Base-by-base conservation (phyloP, 2,797 vertebrate genomes). In the Rhadinocentrus ornatus region DNA sequence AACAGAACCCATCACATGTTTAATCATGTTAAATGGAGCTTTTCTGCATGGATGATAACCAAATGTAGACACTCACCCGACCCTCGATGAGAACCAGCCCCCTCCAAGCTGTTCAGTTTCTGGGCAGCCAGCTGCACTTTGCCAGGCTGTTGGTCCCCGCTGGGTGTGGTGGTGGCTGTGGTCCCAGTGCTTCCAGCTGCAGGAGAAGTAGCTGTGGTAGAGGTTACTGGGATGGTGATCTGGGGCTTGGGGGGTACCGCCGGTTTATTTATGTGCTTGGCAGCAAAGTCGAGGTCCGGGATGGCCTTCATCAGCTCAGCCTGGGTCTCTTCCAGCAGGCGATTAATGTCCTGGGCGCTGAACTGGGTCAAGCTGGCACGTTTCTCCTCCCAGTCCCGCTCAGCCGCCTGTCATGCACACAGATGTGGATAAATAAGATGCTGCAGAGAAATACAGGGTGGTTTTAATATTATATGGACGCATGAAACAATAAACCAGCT, bases 331-430 rank as follows among this genome's bases (percentile, higher is more conserved):
- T 98, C 97, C 92, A 98, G 91, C 6, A 98, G 90, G 10, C 97
- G 96, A 81, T 98, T 98, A 92, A 99, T 98, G 93, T 99, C 97
- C 93, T 97, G 97, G 77, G 97, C 95, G 0, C 97, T 99, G 91
- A 97, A 98, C 90, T 98, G 97, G 82, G 96, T 97, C 89, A 98
- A 90, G 12, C 97, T 98, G 2, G 96, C 97, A 10, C 97, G 92
- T 78, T 98, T 99, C 94, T 98, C 97, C 90, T 98, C 97, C 97
- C 97, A 98, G 95, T 98, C 97, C 26, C 97, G 89, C 89, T 99
- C 97, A 0, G 97, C 97, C 18, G 97, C 97, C 97, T 99, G 80
- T 80, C 71, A 82, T 2, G 70, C 2, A 69, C 8, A 83, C 62
- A 86, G 27, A 83, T 27, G 67, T 0, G 44, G 20, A 73, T 26